phyloP scores from a whole-genome alignment of 92 coral and sea anemone species.

The Porites cylindrica region DNA sequence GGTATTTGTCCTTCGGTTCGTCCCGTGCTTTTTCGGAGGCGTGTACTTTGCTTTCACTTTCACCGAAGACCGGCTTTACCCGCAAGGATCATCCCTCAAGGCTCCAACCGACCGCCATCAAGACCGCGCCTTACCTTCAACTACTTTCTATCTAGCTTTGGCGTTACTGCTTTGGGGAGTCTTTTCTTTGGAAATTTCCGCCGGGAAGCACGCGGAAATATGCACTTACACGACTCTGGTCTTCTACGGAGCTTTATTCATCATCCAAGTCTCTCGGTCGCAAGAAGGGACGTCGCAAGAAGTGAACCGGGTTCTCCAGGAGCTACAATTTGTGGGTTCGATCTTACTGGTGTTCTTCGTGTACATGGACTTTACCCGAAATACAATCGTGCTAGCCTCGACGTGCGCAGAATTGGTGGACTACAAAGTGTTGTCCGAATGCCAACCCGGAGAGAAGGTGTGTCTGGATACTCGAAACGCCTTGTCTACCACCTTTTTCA shows the following conservation, averaged over 20 bases:
- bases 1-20: not conserved
- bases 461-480: constrained; percentile 16
- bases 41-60: not conserved
- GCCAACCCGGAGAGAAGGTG: not conserved
- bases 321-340: constrained; percentile 2
- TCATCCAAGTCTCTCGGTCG: constrained; percentile 5
- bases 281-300: not conserved
- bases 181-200: constrained; percentile 4
- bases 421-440: not conserved
- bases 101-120: not conserved
- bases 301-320: not conserved
- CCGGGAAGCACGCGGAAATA: not conserved
- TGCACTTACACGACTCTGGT: not conserved
- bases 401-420: not conserved
- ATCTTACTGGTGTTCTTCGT: not conserved
- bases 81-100: not conserved
- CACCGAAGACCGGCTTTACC: not conserved
- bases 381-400: not conserved
- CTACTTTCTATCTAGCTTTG: not conserved
- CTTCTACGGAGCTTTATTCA: not conserved
- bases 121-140: not conserved
- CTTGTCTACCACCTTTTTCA: constrained; percentile 2
- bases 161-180: constrained; percentile 15
- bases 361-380: constrained; percentile 14
- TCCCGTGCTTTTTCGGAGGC: not conserved